Base-by-base conservation (phyloP, 2,113 vertebrate species). In the Rafetus swinhoei region DNA sequence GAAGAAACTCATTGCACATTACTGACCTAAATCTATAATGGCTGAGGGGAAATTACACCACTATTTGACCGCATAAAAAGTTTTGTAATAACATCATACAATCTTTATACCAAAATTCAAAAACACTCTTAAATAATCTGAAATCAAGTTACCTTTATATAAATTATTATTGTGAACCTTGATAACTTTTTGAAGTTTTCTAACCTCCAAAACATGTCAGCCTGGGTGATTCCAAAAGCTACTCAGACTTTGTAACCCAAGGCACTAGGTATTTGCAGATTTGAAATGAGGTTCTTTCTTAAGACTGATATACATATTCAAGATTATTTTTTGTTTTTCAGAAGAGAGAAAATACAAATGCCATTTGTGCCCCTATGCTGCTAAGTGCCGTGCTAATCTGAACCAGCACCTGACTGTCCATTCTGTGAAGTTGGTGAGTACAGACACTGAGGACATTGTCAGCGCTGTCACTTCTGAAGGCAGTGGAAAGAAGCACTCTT, bases 301-400 rank as follows among this genome's bases (percentile, higher is more conserved):
- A 76, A 32, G n/a, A 5, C 53, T 0, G n/a, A 84, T 55, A 3
- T 4, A 0, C 4, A 54, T 16, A 5, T 53, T 86, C 29, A 76
- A 22, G 22, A 39, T 59, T 82, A 32, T 69, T 79, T 74, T 87
- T 94, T 54, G 91, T 90, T 90, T 96, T 97, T 87, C 98, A 99
- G 99, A 99, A 92, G 99, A 99, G 97, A 99, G 99, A 98, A 99
- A 99, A 97, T 99, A 99, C 98, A 99, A 99, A 98, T 99, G 99
- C 98, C 99, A 99, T 98, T 98, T 99, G 98, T 99, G 99, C 99
- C 99, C 99, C 91, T 99, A 99, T 45, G 99, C 99, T 97, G 99
- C 99, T 97, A 99, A 99, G 98, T 99, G 99, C 98, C 99, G 99
- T 94, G 99, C 99, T 85, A 99, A 99, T 97, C 98, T 99, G 97